phyloP scores from a whole-genome alignment of 2,888 invertebrate species.

The Neria commutata region DNA sequence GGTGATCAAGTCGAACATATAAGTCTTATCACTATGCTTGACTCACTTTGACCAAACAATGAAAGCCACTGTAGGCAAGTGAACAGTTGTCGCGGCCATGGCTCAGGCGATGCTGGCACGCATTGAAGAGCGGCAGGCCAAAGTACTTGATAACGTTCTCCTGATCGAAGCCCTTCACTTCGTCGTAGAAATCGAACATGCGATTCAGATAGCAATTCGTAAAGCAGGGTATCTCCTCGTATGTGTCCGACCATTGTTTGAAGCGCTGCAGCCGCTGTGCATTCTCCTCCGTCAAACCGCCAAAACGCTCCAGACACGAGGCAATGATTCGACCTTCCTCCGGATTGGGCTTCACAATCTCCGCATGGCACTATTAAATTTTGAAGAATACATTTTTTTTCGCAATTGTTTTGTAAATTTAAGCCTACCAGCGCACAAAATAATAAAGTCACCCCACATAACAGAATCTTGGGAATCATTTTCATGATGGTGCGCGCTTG shows the following conservation, averaged over 20 bases:
- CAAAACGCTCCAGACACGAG: slow-evolving; percentile 43
- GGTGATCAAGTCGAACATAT: background rate
- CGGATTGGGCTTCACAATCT: background rate
- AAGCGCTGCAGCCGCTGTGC: slow-evolving; percentile 44
- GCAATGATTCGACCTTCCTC: slow-evolving; percentile 38
- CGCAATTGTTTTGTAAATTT: background rate
- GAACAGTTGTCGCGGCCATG: slow-evolving; percentile 38
- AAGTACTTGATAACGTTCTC: slow-evolving; percentile 39
- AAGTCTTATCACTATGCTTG: background rate
- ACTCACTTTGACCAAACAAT: slow-evolving; percentile 52
- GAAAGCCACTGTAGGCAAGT: slow-evolving; percentile 51
- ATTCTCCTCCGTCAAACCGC: slow-evolving; percentile 41
- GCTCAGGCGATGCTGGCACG: slow-evolving; percentile 42
- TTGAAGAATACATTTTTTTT: background rate
- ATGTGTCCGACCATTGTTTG: slow-evolving; percentile 46
- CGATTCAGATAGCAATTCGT: slow-evolving; percentile 48
- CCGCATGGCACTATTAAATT: background rate
- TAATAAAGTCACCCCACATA: slow-evolving; percentile 8
- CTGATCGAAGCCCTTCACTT: slow-evolving; percentile 40
- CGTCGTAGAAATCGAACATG: slow-evolving; percentile 48
- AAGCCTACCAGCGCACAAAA: slow-evolving; percentile 20
- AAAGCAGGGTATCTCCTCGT: slow-evolving; percentile 54
- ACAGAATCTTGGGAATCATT: slow-evolving; percentile 4
- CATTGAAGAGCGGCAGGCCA: slow-evolving; percentile 43
- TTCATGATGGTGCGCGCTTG: background rate